These are phyloP conservation scores for Nothoprocta pentlandii DNA, from an alignment of 2,113 vertebrate genomes.

Conservation along the genomic window DNA sequence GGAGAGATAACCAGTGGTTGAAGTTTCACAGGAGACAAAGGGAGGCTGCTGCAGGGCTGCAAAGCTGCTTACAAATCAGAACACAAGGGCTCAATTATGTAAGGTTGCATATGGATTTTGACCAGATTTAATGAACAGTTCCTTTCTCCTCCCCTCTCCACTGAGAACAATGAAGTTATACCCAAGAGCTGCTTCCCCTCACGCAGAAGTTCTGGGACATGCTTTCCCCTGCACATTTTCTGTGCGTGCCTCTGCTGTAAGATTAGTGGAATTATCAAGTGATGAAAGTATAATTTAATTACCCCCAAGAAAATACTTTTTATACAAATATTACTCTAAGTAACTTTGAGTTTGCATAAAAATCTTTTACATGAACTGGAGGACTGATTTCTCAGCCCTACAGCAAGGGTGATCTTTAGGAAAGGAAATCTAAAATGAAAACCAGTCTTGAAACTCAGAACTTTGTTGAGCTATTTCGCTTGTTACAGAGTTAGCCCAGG, in stretches of 20 bases:
- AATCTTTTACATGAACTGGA: background rate
- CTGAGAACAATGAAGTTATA: background rate
- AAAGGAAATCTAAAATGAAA: background rate
- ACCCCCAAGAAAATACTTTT: background rate
- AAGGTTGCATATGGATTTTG: constrained; percentile 32
- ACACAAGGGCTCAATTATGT: background rate
- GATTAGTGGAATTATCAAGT: too few relatives aligned
- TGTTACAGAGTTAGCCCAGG: background rate
- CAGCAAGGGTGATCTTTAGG: background rate
- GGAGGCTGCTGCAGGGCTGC: background rate
- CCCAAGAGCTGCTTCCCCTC: background rate
- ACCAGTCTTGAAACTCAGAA: too few relatives aligned
- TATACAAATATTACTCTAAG: background rate
- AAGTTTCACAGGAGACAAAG: background rate
- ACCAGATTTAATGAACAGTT: constrained; percentile 1
- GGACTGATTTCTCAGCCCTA: background rate
- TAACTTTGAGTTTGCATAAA: background rate
- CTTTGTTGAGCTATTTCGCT: background rate
- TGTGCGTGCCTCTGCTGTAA: background rate
- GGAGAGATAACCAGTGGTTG: background rate
- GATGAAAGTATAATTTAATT: background rate
- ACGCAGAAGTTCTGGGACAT: background rate
- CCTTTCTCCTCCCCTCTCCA: background rate
- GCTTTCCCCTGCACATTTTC: background rate
- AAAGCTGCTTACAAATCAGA: background rate